phyloP scores from a whole-genome alignment of 1,140 invertebrate species.

The Batillaria attramentaria region DNA sequence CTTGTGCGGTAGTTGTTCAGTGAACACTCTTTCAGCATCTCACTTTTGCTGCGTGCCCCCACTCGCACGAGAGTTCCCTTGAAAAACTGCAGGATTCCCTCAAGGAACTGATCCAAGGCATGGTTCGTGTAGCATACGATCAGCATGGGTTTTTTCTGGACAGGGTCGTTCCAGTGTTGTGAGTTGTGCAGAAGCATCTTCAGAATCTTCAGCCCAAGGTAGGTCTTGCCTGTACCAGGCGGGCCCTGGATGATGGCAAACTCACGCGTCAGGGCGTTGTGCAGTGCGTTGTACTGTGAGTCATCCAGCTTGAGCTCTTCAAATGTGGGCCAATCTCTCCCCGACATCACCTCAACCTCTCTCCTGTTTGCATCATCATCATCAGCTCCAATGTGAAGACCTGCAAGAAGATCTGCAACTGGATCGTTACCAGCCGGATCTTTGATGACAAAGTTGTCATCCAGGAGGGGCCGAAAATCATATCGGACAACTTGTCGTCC shows the following conservation, averaged over 20 bases:
- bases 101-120: constrained; percentile 89
- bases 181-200: constrained; percentile 66
- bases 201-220: constrained; percentile 68
- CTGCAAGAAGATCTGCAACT: neutral
- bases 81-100: constrained; percentile 73
- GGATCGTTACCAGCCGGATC: constrained; percentile 27
- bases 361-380: constrained; percentile 21
- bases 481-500: constrained; percentile 20
- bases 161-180: constrained; percentile 52
- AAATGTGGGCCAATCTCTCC: constrained; percentile 55
- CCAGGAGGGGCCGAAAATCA: constrained; percentile 53
- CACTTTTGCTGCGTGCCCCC: constrained; percentile 80
- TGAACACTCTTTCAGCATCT: constrained; percentile 46
- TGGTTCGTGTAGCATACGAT: constrained; percentile 90
- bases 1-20: constrained; percentile 41
- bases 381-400: constrained; percentile 22
- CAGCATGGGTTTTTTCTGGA: constrained; percentile 76
- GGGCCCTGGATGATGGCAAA: constrained; percentile 81
- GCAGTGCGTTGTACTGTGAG: constrained; percentile 72
- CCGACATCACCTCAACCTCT: constrained; percentile 30
- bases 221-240: constrained; percentile 68
- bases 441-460: constrained; percentile 40
- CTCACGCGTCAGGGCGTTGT: constrained; percentile 71
- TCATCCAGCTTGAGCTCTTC: constrained; percentile 66
- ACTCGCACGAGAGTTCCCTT: constrained; percentile 77